phyloP scores from a whole-genome alignment of 2,888 invertebrate genomes.

The Oxycera nigricornis region DNA sequence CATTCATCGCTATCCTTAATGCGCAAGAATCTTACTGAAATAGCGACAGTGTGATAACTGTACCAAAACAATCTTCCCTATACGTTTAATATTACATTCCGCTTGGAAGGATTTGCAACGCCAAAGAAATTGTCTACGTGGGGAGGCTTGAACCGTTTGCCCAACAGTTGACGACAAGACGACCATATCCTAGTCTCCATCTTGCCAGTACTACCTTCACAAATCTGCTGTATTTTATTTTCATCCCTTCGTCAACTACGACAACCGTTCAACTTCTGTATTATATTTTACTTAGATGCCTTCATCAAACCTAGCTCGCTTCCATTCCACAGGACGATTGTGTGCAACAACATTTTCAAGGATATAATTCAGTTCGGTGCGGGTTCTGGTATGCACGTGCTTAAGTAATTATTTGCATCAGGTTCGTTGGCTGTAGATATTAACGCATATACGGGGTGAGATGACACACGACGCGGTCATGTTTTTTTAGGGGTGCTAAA shows the following conservation, averaged over 20 bases:
- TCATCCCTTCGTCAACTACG: no score
- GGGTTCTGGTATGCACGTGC: conserved; percentile 44
- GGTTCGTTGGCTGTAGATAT: conserved; percentile 24
- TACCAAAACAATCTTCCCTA: not conserved
- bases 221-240: not conserved
- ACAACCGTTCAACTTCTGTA: no score
- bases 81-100: not conserved
- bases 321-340: not conserved
- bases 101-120: not conserved
- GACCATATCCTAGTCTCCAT: not conserved
- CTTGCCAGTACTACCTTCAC: not conserved
- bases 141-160: not conserved
- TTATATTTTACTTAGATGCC: not conserved
- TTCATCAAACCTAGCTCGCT: not conserved
- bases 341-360: not conserved
- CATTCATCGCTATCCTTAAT: not conserved
- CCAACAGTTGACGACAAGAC: conserved; percentile 20
- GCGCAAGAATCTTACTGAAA: conserved; percentile 11
- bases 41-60: conserved; percentile 17
- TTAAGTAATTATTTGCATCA: conserved; percentile 46
- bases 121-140: conserved; percentile 24
- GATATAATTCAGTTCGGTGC: conserved; percentile 6
- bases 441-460: not conserved
- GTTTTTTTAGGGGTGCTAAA: conserved; percentile 28
- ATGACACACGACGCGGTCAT: not conserved